These are phyloP conservation scores for Drosophila parthenogenetica DNA, from an alignment of 2,888 invertebrate genomes.

Conservation along the genomic window DNA sequence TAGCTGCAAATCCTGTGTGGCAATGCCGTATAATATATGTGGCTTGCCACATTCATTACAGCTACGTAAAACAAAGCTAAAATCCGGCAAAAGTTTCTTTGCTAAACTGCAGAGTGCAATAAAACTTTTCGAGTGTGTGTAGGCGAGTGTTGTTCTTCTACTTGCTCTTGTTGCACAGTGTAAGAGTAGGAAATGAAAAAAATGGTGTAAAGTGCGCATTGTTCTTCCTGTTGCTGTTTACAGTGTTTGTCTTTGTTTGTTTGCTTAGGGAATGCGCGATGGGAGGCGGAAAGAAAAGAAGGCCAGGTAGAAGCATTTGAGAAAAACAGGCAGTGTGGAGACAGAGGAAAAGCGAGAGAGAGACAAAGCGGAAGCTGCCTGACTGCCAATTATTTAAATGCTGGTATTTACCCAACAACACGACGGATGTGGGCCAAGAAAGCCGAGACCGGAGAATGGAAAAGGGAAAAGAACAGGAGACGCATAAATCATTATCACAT, in stretches of 20 bases:
- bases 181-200: constrained; percentile 40
- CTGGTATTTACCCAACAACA: constrained; percentile 76
- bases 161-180: constrained; percentile 48
- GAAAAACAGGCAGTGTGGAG: not conserved
- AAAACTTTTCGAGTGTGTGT: constrained; percentile 40
- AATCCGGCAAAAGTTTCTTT: constrained; percentile 27
- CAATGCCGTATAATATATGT: constrained; percentile 35
- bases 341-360: constrained; percentile 7
- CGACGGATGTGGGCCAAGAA: constrained; percentile 74
- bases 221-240: constrained; percentile 54
- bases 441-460: not conserved
- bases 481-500: constrained; percentile 79
- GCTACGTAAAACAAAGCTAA: constrained; percentile 32
- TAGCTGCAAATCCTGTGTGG: not conserved
- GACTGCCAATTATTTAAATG: constrained; percentile 77
- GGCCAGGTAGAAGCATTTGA: not conserved
- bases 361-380: constrained; percentile 69
- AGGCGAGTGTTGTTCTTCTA: constrained; percentile 5
- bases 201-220: constrained; percentile 66
- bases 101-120: constrained; percentile 48
- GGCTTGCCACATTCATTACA: constrained; percentile 29
- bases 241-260: constrained; percentile 71
- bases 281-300: not conserved
- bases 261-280: constrained; percentile 51
- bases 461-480: constrained; percentile 12